These are phyloP conservation scores for Cyprinodon variegatus DNA, from an alignment of 2,113 vertebrate genomes.

Conservation along the genomic window DNA sequence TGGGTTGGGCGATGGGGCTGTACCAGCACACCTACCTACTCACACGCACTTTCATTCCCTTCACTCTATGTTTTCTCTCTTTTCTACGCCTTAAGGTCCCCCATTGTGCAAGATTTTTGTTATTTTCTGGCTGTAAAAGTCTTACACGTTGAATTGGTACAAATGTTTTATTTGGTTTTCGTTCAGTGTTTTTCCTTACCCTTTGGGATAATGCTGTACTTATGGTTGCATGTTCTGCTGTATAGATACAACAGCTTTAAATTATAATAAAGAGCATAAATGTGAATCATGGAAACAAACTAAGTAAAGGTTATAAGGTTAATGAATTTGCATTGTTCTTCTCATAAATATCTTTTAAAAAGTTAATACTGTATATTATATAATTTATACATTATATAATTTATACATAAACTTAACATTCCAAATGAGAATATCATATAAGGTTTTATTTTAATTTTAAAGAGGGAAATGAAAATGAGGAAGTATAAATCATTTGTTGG, in stretches of 20 bases:
- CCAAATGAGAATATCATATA: not conserved
- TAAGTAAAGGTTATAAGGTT: not conserved
- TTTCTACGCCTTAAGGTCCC: not conserved
- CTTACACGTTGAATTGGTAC: not conserved
- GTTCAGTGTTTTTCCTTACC: not conserved
- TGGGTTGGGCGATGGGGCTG: slow-evolving; percentile 28
- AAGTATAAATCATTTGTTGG: not conserved
- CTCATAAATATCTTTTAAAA: not conserved
- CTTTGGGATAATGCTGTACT: slow-evolving; percentile 24
- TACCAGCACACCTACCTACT: slow-evolving; percentile 18
- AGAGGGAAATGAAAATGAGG: not conserved
- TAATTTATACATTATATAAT: not conserved
- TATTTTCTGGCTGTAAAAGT: not conserved
- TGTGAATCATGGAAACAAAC: not conserved
- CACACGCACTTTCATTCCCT: slow-evolving; percentile 2
- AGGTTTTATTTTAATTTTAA: not conserved
- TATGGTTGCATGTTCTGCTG: slow-evolving; percentile 4
- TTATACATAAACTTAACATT: not conserved
- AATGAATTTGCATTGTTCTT: not conserved
- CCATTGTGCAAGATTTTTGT: not conserved
- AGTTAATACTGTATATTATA: not conserved
- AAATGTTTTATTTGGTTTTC: not conserved
- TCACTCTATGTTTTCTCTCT: slow-evolving; percentile 9
- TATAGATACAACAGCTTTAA: slow-evolving; percentile 9
- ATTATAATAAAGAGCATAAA: not conserved